Evolutionary conservation across 2,888 invertebrate species (phyloP).

Genomic region (Furcula furcula): DNA sequence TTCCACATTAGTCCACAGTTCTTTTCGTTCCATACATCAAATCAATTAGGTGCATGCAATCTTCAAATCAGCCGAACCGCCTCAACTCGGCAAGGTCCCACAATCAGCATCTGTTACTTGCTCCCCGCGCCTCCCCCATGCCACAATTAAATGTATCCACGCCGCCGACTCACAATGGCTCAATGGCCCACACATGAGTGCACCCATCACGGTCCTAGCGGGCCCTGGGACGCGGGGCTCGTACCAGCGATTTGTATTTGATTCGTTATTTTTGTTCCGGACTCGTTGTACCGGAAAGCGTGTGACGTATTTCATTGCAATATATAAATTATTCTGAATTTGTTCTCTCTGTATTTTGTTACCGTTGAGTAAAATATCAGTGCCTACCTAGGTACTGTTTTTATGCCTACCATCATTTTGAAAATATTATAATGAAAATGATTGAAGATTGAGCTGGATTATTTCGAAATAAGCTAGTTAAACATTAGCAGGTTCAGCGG

Average conservation of each 20-base stretch:
- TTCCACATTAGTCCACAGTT: too few relatives aligned
- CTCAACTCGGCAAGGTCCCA: slow-evolving; percentile 10
- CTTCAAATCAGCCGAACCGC: neutral
- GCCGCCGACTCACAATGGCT: slow-evolving; percentile 58
- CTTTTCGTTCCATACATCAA: neutral
- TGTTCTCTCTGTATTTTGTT: too few relatives aligned
- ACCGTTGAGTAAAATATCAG: too few relatives aligned
- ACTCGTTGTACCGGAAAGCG: slow-evolving; percentile 42
- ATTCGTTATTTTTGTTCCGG: slow-evolving; percentile 53
- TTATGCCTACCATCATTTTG: too few relatives aligned
- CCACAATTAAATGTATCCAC: slow-evolving; percentile 77
- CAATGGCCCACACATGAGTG: slow-evolving; percentile 48
- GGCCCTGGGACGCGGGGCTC: slow-evolving; percentile 18
- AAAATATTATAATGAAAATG: too few relatives aligned
- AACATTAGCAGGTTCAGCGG: too few relatives aligned
- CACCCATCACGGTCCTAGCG: slow-evolving; percentile 34
- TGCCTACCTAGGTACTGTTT: too few relatives aligned
- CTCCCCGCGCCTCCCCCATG: slow-evolving; percentile 20
- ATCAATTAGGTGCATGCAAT: neutral
- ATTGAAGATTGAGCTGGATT: too few relatives aligned
- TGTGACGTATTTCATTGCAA: slow-evolving; percentile 30
- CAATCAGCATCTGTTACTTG: slow-evolving; percentile 30
- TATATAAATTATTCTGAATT: slow-evolving; percentile 3
- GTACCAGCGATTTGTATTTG: slow-evolving; percentile 48
- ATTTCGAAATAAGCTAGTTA: too few relatives aligned